Percentiles rank a stretch among this genome's conserved stretches.
phyloP scores from a whole-genome alignment of 2,797 vertebrate genomes.

The Mormyrops boulengeri region DNA sequence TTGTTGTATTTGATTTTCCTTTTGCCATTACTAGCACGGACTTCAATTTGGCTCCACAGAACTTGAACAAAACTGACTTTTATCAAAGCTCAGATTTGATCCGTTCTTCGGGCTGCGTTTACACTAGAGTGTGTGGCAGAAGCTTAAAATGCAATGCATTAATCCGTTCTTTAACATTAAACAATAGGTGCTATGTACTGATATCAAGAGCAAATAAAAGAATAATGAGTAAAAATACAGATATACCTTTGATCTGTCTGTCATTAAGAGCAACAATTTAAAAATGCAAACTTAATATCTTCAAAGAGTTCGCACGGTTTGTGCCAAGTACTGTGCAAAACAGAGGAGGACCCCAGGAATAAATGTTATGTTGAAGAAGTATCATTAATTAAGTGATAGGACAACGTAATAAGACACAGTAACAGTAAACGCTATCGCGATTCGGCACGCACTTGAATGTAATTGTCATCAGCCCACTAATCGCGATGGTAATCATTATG shows the following conservation, averaged over 20 bases:
- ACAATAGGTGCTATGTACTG: background rate
- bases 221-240: background rate
- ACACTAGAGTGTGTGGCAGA: background rate
- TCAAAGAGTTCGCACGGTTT: background rate
- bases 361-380: background rate
- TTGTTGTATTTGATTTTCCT: background rate
- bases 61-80: background rate
- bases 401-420: constrained; percentile 1
- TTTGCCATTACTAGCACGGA: background rate
- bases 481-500: background rate
- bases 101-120: background rate
- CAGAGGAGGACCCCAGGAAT: background rate
- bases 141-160: background rate
- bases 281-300: background rate
- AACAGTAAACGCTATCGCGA: background rate
- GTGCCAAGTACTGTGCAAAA: background rate
- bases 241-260: background rate
- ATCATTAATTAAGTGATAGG: background rate
- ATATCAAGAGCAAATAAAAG: background rate
- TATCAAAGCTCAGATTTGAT: background rate
- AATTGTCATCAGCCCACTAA: background rate
- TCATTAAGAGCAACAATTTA: background rate
- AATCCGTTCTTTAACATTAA: background rate
- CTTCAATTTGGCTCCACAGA: background rate
- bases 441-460: background rate